Base-by-base conservation (phyloP, 2,888 invertebrate species). In the Patella depressa region DNA sequence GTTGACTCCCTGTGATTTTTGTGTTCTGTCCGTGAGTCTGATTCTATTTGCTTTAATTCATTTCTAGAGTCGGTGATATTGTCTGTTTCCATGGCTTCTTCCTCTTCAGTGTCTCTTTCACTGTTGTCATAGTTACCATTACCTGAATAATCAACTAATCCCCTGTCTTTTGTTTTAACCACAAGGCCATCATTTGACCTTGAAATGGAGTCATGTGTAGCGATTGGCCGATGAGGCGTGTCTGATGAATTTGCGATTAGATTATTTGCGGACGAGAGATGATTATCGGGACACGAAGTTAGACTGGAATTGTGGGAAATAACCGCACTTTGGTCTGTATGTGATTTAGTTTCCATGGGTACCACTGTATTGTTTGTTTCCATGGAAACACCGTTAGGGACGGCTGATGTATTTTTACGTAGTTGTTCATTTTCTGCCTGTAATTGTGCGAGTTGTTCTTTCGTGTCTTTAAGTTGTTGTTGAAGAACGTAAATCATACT, bases 401-500 rank as follows among this genome's bases (percentile, higher is more conserved):
- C 29, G 15, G 11, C 74, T 73, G 71, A 57, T 80, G 72, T 55
- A 70, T 70, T 73, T 77, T 55, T 53, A 9, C 81, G 78, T 74
- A 85, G 82, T 71, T 80, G 82, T 29, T 82, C 82, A 75, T 90
- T 91, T 80, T 92, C 95, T 85, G 94, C 94, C 86, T 95, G 94
- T 59, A 95, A 91, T n/a, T 92, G 91, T 75, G 93, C 93, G 79
- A 94, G 93, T 57, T 94, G 93, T 84, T 96, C 95, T 86, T 95
- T 95, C 15, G 96, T 94, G 87, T 96, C 96, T 79, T 96, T 95
- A 80, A 98, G 93, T 92, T 98, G 97, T 91, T 97, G 96, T 90
- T 98, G 98, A 80, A 98, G 93, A 92, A 96, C 96, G 92, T 96
- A 94, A 89, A 98, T 98, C 81, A 98, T 98, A 90, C 97, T 97